Percentiles rank a stretch among this genome's conserved stretches.
Conservation (phyloP, 1,140 invertebrate species). For the Tribolium castaneum region DNA sequence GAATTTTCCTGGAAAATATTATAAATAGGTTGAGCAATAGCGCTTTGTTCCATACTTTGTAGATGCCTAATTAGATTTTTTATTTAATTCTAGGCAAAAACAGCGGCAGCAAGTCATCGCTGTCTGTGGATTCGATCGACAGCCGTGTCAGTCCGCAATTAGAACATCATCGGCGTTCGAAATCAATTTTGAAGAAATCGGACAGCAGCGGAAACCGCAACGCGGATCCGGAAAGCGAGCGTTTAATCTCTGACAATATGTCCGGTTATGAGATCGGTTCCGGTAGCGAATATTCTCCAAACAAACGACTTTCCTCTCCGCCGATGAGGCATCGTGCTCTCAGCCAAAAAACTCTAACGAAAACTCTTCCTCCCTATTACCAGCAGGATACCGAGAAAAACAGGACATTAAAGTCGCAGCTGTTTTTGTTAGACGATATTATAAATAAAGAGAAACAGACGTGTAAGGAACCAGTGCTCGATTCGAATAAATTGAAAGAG, state of each 20-base stretch:
- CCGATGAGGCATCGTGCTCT: conserved; percentile 62
- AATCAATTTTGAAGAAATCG: conserved; percentile 82
- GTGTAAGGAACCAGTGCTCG: conserved; percentile 64
- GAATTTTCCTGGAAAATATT: too few species aligned
- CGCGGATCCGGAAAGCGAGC: conserved; percentile 80
- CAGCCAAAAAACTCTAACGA: conserved; percentile 64
- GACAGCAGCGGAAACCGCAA: conserved; percentile 67
- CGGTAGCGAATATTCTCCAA: conserved; percentile 64
- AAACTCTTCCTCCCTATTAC: conserved; percentile 62
- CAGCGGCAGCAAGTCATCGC: conserved; percentile 74
- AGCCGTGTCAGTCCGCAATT: conserved; percentile 71
- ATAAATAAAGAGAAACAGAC: conserved; percentile 66
- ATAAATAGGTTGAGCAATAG: too few species aligned
- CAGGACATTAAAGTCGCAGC: conserved; percentile 55
- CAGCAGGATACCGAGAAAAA: conserved; percentile 60
- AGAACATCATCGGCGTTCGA: conserved; percentile 74
- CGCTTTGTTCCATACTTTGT: too few species aligned
- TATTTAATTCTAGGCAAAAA: conserved; percentile 68
- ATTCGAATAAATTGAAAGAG: conserved; percentile 61
- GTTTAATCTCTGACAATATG: conserved; percentile 76
- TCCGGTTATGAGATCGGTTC: conserved; percentile 62
- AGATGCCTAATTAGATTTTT: not conserved
- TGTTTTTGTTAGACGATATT: conserved; percentile 61
- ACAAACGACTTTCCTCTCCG: conserved; percentile 61
- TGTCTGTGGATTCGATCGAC: conserved; percentile 79